Base-by-base conservation (phyloP, 2,113 vertebrate genomes). In the Megatriorchis doriae region DNA sequence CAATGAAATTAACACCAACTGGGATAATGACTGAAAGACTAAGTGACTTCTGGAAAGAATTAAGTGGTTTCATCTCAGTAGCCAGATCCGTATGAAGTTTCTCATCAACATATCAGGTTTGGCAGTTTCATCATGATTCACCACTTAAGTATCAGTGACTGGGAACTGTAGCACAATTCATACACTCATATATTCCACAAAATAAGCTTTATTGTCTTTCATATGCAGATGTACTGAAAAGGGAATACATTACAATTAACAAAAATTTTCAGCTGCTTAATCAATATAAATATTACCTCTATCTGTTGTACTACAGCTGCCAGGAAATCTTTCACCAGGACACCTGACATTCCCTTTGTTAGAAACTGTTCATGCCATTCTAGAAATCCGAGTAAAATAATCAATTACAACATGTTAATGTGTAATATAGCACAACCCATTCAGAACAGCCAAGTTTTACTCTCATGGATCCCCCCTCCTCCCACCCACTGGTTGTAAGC, bases 41-140 rank as follows among this genome's bases (percentile, higher is more conserved):
- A 79, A 43, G 21, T 32, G 18, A 34, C 43, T 83, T 86, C 26
- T 36, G 9, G 9, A 58, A 55, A 70, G 5, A 68, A 32, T 38
- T 52, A 73, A 88, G 48, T 22, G 38, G 71, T n/a, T 89, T 16
- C 16, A 95, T 89, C 91, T 97, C 94, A 98, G 96, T 86, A 97
- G 94, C 94, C 96, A 98, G 96, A 97, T 96, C 96, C 79, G 27
- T 90, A 95, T 31, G 15, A 70, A 62, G 9, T 65, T 96, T 93
- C 72, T 97, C 85, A 95, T 95, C 94, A 96, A 82, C 42, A 14
- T 20, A 72, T 97, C 97, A 97, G 90, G 42, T 98, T 95, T 86
- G 87, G 94, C 95, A 86, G 10, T 67, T 82, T 97, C 92, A 93
- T 91, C 91, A 94, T 5, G 17, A 95, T 48, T 90, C 68, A 96